Conservation (phyloP, 2,113 vertebrate species). For the Empidonax traillii region DNA sequence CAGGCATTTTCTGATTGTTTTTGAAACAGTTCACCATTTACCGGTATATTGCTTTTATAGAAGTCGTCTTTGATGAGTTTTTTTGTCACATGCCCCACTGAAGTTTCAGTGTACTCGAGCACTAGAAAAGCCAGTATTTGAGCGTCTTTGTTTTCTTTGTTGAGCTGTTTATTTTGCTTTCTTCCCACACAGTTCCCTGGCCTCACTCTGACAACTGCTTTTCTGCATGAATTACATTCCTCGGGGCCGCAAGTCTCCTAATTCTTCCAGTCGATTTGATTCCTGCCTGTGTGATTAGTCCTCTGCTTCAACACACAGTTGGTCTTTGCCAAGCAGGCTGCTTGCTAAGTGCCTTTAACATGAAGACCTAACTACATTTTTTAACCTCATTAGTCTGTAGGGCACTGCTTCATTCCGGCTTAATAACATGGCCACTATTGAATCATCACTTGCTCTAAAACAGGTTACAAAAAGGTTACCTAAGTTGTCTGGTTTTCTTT, state of each 20-base stretch:
- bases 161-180: slow-evolving; percentile 82
- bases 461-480: slow-evolving; percentile 37
- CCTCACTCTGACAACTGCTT: slow-evolving; percentile 74
- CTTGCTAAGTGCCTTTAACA: slow-evolving; percentile 71
- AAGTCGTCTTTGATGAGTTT: slow-evolving; percentile 68
- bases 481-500: slow-evolving; percentile 35
- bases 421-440: slow-evolving; percentile 50
- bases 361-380: slow-evolving; percentile 69
- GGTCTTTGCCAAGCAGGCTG: slow-evolving; percentile 64
- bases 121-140: slow-evolving; percentile 74
- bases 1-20: background rate
- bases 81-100: slow-evolving; percentile 66
- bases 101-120: slow-evolving; percentile 75
- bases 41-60: slow-evolving; percentile 59
- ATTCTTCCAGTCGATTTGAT: slow-evolving; percentile 81
- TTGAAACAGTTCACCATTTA: slow-evolving; percentile 21
- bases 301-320: slow-evolving; percentile 61
- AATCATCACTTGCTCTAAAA: slow-evolving; percentile 56
- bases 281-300: slow-evolving; percentile 74
- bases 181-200: slow-evolving; percentile 77
- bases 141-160: slow-evolving; percentile 81
- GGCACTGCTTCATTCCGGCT: slow-evolving; percentile 45
- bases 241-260: slow-evolving; percentile 71
- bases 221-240: slow-evolving; percentile 83
- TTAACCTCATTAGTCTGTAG: slow-evolving; percentile 71